These are phyloP conservation scores for Laticauda colubrina DNA, from an alignment of 2,113 vertebrate genomes.

Conservation along the genomic window DNA sequence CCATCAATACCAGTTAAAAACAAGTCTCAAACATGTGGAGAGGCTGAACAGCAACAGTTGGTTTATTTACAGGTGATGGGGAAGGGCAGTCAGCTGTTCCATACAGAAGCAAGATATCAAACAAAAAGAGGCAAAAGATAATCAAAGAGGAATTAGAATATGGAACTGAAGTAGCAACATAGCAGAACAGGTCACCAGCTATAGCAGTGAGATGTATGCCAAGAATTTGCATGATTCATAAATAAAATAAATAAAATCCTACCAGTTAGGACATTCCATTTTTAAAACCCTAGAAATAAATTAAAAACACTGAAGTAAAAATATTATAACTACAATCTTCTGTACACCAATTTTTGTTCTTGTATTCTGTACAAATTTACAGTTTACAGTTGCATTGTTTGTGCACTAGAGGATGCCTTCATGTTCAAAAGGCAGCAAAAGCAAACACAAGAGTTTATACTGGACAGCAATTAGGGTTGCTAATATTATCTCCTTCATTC, in stretches of 20 bases:
- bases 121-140: slow-evolving; percentile 26
- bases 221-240: slow-evolving; percentile 78
- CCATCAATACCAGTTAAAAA: slow-evolving; percentile 24
- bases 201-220: slow-evolving; percentile 78
- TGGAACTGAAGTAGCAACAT: neutral
- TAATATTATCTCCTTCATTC: slow-evolving; percentile 41
- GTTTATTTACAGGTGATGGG: slow-evolving; percentile 35
- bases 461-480: slow-evolving; percentile 48
- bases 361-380: slow-evolving; percentile 74
- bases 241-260: slow-evolving; percentile 92
- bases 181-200: slow-evolving; percentile 57
- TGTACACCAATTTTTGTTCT: slow-evolving; percentile 68
- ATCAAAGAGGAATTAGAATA: slow-evolving; percentile 39
- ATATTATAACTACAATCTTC: slow-evolving; percentile 66
- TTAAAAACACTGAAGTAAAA: slow-evolving; percentile 63
- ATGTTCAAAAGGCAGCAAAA: slow-evolving; percentile 64
- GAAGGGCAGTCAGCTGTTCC: slow-evolving; percentile 45
- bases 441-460: slow-evolving; percentile 64
- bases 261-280: slow-evolving; percentile 59
- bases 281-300: slow-evolving; percentile 70
- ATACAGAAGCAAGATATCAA: slow-evolving; percentile 20
- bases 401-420: slow-evolving; percentile 70
- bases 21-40: slow-evolving; percentile 43
- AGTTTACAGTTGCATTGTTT: slow-evolving; percentile 81
- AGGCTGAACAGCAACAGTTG: slow-evolving; percentile 35